Percentiles rank a stretch among this genome's conserved stretches.
Evolutionary conservation across 1,140 invertebrate species (phyloP).

Genomic region (Pectinophora gossypiella): DNA sequence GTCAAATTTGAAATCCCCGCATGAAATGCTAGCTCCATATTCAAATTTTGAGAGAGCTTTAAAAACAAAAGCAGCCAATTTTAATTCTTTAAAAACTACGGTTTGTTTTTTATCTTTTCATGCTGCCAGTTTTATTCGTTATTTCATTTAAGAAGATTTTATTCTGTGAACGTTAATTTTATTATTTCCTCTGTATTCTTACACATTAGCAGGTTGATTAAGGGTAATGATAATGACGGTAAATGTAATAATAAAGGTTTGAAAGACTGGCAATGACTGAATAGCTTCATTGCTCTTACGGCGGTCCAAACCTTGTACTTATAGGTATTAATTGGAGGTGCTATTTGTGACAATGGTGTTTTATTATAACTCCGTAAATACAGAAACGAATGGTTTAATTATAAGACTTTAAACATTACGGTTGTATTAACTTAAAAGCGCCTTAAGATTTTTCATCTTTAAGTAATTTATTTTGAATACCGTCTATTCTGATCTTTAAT

Average conservation of each 20-base stretch:
- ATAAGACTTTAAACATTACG: too few relatives aligned
- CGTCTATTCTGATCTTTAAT: too few relatives aligned
- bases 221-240: constrained; percentile 55
- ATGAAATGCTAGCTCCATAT: neutral
- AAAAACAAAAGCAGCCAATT: neutral
- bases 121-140: neutral
- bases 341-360: too few relatives aligned
- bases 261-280: too few relatives aligned
- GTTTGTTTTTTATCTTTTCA: constrained; percentile 16
- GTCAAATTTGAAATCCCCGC: constrained; percentile 43
- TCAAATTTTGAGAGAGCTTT: neutral
- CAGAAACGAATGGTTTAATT: too few relatives aligned
- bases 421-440: too few relatives aligned
- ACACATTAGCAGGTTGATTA: constrained; percentile 65
- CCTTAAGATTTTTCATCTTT: too few relatives aligned
- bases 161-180: constrained; percentile 34
- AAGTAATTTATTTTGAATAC: too few relatives aligned
- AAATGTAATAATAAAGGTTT: constrained; percentile 65
- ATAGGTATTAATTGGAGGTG: too few relatives aligned
- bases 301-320: too few relatives aligned
- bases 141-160: neutral
- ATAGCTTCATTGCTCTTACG: too few relatives aligned
- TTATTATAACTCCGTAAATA: too few relatives aligned
- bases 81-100: neutral
- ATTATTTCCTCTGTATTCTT: constrained; percentile 59